Percentiles rank a stretch among this genome's conserved stretches.
Conservation (phyloP, 2,888 invertebrate species). For the Acrobasis suavella region DNA sequence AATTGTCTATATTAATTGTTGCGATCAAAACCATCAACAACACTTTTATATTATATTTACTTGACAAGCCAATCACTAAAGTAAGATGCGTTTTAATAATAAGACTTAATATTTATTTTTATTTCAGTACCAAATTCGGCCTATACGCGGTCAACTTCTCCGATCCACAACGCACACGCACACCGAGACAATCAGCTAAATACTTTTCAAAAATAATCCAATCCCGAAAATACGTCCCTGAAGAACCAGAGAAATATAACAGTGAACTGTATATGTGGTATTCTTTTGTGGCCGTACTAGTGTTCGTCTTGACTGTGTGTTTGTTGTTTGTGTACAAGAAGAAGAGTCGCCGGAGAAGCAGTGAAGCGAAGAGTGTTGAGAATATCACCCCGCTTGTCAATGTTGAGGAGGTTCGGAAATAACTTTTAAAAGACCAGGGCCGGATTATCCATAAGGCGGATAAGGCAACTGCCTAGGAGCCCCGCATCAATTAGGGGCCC, state of each 20-base stretch:
- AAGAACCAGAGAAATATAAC: constrained; percentile 7
- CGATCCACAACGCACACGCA: constrained; percentile 41
- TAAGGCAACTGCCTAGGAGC: too few relatives aligned
- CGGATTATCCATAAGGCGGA: too few relatives aligned
- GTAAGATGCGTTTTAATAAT: too few relatives aligned
- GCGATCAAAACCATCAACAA: too few relatives aligned
- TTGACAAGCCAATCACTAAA: too few relatives aligned
- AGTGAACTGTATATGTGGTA: constrained; percentile 8
- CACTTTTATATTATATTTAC: too few relatives aligned
- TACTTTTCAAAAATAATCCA: constrained; percentile 45
- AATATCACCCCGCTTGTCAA: neutral
- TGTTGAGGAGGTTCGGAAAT: neutral
- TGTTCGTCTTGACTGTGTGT: neutral
- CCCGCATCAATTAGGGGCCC: too few relatives aligned
- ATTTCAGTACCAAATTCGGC: constrained; percentile 82
- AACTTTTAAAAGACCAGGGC: neutral
- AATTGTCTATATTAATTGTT: too few relatives aligned
- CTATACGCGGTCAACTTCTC: constrained; percentile 72
- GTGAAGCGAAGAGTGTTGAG: neutral
- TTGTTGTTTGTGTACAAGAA: neutral
- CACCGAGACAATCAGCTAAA: constrained; percentile 45
- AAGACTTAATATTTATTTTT: constrained; percentile 20
- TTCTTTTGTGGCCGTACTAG: constrained; percentile 1
- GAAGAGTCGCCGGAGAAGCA: neutral
- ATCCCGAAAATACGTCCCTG: constrained; percentile 24